Percentiles rank a stretch among this genome's conserved stretches.
Evolutionary conservation across 2,113 vertebrate species (phyloP).

Genomic region (Falco punctatus): DNA sequence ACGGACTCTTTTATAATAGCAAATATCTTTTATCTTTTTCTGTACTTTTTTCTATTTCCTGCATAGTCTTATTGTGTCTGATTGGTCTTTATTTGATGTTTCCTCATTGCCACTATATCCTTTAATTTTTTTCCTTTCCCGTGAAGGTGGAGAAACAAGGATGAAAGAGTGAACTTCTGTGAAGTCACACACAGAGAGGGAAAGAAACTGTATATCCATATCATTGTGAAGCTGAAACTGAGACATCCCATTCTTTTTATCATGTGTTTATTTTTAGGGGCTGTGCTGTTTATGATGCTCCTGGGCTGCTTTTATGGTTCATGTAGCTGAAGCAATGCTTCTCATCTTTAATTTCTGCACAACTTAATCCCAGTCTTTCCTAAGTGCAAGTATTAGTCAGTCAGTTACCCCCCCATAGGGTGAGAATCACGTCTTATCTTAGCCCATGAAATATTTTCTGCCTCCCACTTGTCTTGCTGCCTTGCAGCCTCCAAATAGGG

Average conservation of each 20-base stretch:
- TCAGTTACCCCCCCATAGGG: conserved; percentile 28
- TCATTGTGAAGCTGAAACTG: not conserved
- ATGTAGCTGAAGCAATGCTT: not conserved
- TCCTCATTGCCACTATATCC: not conserved
- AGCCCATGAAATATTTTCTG: conserved; percentile 34
- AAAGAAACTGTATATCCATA: not conserved
- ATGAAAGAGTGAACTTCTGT: not conserved
- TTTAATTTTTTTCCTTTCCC: not conserved
- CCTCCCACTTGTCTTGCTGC: conserved; percentile 18
- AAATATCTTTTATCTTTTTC: not conserved
- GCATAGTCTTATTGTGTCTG: not conserved
- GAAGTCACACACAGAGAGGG: not conserved
- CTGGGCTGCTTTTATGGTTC: conserved; percentile 7
- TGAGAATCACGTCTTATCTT: not conserved
- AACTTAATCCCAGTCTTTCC: not conserved
- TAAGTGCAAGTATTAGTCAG: conserved; percentile 35
- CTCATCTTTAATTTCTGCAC: conserved; percentile 33
- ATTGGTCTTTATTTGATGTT: not conserved
- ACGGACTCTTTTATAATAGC: not conserved
- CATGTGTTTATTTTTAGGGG: not conserved
- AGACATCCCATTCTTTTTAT: not conserved
- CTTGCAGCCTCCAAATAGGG: conserved; percentile 17
- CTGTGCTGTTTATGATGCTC: not conserved
- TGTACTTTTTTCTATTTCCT: not conserved
- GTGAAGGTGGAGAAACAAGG: not conserved